Base-by-base conservation (phyloP, 2,888 invertebrate genomes). In the Tiphia femorata region DNA sequence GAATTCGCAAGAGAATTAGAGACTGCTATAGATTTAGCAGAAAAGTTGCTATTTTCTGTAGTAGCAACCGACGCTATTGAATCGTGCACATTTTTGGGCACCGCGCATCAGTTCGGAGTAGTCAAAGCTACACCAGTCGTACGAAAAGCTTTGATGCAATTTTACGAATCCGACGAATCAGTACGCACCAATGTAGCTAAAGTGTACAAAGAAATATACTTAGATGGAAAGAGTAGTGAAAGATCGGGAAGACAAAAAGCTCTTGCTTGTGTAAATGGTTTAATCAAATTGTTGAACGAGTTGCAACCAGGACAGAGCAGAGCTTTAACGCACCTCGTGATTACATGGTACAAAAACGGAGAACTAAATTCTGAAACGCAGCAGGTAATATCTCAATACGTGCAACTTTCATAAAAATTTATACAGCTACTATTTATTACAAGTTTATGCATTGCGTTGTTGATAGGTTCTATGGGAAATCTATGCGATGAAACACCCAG, bases 21-120 rank as follows among this genome's bases (percentile, higher is more conserved):
- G 61, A 77, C 80, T 12, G 85, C 88, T 5, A 83, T 92, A 51
- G 88, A 88, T 0, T 84, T 91, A n/a, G 89, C 95, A 55, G 89
- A 90, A 65, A 87, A 90, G 16, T 84, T 96, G 75, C 85, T 97
- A 8, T 88, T 90, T 80, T 91, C 92, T 0, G 88, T 89, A 64
- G 88, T 89, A 59, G 87, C 91, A 3, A 88, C 92, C 0, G 97
- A 97, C 80, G 92, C 95, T 10, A 88, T 91, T 49, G 97, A 97
- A 81, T 93, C 97, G 0, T 92, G 97, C 20, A 91, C 94, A 56
- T 95, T 97, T 79, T 92, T 97, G 70, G 92, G 93, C 0, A 89
- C 91, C 0, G 93, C 93, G 0, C 91, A 89, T 75, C 88, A 92
- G 64, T 94, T 94, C 76, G 90, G 91, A 49, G 88, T 95, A n/a